phyloP scores from a whole-genome alignment of 2,797 vertebrate genomes.

The Cephalopachus bancanus region DNA sequence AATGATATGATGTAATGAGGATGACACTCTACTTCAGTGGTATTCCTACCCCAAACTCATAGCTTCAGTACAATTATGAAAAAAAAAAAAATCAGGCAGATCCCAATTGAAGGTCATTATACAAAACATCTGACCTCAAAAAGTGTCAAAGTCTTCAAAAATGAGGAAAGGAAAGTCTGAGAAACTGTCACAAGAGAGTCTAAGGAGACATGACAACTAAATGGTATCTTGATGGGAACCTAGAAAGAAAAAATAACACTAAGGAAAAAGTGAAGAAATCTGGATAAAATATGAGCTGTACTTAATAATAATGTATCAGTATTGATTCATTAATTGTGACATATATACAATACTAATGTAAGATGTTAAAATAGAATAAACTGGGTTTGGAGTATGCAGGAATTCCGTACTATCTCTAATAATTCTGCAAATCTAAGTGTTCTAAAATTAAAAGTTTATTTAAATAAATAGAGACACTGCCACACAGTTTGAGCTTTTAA shows the following conservation, averaged over 20 bases:
- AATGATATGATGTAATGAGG: background rate
- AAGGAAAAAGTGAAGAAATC: background rate
- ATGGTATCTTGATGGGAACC: background rate
- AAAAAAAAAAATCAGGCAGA: conserved; percentile 3
- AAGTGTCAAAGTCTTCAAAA: background rate
- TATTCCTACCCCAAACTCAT: background rate
- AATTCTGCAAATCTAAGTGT: background rate
- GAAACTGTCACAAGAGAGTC: background rate
- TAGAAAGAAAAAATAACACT: background rate
- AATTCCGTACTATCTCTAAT: background rate
- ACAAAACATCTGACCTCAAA: background rate
- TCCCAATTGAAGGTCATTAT: background rate
- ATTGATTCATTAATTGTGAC: background rate
- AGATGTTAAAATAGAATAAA: conserved; percentile 42
- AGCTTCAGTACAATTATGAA: background rate
- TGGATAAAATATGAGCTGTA: background rate
- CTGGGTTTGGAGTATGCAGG: background rate
- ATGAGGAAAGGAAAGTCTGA: background rate
- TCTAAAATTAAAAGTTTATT: background rate
- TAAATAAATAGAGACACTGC: background rate
- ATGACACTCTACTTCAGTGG: background rate
- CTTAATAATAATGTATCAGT: conserved; percentile 19
- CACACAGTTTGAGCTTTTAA: background rate
- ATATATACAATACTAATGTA: background rate
- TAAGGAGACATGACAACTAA: background rate